These are phyloP conservation scores for Schizotus pectinicornis DNA, from an alignment of 2,888 invertebrate genomes.

Conservation along the genomic window DNA sequence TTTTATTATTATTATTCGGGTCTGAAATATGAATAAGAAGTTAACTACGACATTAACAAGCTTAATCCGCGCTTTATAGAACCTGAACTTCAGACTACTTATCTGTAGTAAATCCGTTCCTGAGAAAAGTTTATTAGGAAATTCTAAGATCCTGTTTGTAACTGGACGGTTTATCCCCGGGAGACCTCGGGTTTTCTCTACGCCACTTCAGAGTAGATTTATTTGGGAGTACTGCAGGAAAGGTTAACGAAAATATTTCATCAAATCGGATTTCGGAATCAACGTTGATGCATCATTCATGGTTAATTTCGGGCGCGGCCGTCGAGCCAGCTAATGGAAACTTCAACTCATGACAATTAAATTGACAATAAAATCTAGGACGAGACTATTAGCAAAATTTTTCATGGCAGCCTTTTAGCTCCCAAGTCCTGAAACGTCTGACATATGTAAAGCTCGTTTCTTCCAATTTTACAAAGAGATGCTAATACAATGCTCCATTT, in stretches of 20 bases:
- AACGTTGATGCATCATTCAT: background rate
- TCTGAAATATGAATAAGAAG: constrained; percentile 7
- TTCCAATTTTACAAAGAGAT: no score
- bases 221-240: background rate
- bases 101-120: constrained; percentile 26
- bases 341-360: no score
- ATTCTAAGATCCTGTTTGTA: constrained; percentile 29
- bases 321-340: no score
- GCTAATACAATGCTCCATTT: no score
- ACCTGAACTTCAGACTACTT: constrained; percentile 22
- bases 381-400: no score
- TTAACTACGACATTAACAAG: constrained; percentile 8
- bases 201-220: background rate
- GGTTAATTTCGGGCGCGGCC: background rate
- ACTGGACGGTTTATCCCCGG: constrained; percentile 22
- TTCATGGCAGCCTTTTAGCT: no score
- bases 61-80: constrained; percentile 15
- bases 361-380: no score
- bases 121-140: constrained; percentile 29
- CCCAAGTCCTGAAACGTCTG: no score
- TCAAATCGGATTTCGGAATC: background rate
- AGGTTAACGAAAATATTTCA: constrained; percentile 1
- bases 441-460: no score
- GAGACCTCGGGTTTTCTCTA: constrained; percentile 14
- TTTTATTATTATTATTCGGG: constrained; percentile 8